Evolutionary conservation across 2,888 invertebrate genomes (phyloP).

Genomic region (Eurytoma californica): DNA sequence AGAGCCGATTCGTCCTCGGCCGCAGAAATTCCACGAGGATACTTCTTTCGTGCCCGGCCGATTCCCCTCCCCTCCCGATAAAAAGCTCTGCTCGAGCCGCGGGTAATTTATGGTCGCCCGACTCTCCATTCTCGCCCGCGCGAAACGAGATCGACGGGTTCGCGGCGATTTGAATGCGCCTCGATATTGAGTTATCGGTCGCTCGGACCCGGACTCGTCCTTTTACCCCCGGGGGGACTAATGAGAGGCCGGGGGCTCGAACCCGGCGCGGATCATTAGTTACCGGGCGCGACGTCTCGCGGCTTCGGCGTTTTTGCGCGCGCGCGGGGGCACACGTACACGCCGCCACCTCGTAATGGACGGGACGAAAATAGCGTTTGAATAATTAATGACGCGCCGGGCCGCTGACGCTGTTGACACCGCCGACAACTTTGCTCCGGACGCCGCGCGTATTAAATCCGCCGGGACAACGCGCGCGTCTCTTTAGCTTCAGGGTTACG

Average conservation of each 20-base stretch:
- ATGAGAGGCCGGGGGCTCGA: neutral
- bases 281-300: neutral
- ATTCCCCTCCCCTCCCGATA: no score
- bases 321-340: neutral
- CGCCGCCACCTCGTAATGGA: neutral
- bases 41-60: no score
- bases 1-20: no score
- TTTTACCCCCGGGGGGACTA: neutral
- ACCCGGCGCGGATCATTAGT: conserved; percentile 19
- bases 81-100: no score
- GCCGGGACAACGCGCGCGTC: neutral
- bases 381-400: conserved; percentile 23
- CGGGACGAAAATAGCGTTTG: conserved; percentile 17
- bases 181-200: neutral
- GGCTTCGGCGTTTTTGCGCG: neutral
- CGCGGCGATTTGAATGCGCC: no score
- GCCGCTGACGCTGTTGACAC: neutral
- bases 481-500: no score
- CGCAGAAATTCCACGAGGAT: no score
- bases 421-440: neutral
- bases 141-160: no score
- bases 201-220: neutral
- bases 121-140: no score
- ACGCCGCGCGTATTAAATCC: neutral
- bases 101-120: no score